These are phyloP conservation scores for Lasius platythorax DNA, from an alignment of 2,888 invertebrate species.

Conservation along the genomic window DNA sequence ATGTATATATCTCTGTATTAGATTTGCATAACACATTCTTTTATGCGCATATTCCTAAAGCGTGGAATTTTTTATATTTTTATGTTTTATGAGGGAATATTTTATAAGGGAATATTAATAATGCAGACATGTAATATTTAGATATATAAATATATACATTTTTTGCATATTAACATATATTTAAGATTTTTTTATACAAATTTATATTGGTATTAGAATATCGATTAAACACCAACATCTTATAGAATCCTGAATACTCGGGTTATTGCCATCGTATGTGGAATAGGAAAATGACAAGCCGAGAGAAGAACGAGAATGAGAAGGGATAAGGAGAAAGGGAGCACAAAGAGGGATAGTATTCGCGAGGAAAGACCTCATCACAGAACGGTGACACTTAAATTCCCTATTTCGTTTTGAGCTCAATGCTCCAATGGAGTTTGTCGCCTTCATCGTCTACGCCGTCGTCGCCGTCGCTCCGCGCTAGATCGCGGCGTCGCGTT, in stretches of 20 bases:
- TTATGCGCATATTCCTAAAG: neutral
- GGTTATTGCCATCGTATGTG: neutral
- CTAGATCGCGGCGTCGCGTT: conserved; percentile 22
- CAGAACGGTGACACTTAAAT: conserved; percentile 80
- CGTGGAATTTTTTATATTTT: neutral
- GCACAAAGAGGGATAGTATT: conserved; percentile 50
- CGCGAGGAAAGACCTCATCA: conserved; percentile 78
- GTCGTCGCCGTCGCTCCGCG: neutral
- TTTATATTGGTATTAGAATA: neutral
- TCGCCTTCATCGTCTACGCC: conserved; percentile 62
- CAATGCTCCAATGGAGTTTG: conserved; percentile 74
- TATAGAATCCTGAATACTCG: neutral
- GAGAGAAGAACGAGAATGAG: conserved; percentile 1
- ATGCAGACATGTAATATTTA: no score
- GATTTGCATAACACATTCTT: neutral
- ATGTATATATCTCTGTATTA: neutral
- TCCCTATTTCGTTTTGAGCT: conserved; percentile 81
- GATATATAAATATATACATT: neutral
- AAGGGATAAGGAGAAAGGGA: conserved; percentile 44
- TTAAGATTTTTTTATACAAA: neutral
- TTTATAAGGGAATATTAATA: neutral
- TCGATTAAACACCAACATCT: neutral
- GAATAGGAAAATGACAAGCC: neutral
- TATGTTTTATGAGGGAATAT: neutral
- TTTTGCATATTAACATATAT: neutral